Evolutionary conservation across 2,888 invertebrate genomes (phyloP).

Genomic region (Mayetiola destructor): DNA sequence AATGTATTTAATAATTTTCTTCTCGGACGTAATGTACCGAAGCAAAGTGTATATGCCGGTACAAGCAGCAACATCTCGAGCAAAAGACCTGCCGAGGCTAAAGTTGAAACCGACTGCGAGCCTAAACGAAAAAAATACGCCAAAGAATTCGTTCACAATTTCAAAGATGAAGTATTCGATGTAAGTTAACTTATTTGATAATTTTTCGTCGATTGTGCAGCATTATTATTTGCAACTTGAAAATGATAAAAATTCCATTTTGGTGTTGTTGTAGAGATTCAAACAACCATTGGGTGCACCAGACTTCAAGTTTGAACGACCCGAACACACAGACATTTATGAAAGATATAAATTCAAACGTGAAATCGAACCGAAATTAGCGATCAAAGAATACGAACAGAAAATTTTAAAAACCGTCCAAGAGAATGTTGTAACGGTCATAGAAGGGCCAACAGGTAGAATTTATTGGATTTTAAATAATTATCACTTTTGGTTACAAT

Average conservation of each 20-base stretch:
- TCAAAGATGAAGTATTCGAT: neutral
- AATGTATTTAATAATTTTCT: too few relatives aligned
- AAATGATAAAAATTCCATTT: neutral
- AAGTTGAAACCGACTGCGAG: too few relatives aligned
- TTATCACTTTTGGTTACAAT: conserved; percentile 51
- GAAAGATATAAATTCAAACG: neutral
- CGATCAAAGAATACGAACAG: conserved; percentile 27
- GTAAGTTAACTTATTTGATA: neutral
- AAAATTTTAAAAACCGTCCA: conserved; percentile 54
- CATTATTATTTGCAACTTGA: neutral
- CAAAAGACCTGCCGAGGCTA: too few relatives aligned
- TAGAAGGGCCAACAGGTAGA: conserved; percentile 90
- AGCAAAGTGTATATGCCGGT: too few relatives aligned
- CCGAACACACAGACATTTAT: neutral
- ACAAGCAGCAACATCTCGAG: too few relatives aligned
- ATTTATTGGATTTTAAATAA: conserved; percentile 43
- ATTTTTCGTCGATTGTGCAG: neutral
- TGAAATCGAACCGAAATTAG: conserved; percentile 21
- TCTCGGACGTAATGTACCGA: too few relatives aligned
- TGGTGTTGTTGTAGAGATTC: neutral
- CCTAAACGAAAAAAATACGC: neutral
- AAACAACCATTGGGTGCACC: too few relatives aligned
- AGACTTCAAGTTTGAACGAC: neutral
- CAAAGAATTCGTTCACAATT: neutral
- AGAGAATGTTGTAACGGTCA: conserved; percentile 51